A percentile compares a stretch with the other conserved stretches of the same genome.
Conservation (phyloP, 2,888 invertebrate species). For the Coelogynopora nodosa region DNA sequence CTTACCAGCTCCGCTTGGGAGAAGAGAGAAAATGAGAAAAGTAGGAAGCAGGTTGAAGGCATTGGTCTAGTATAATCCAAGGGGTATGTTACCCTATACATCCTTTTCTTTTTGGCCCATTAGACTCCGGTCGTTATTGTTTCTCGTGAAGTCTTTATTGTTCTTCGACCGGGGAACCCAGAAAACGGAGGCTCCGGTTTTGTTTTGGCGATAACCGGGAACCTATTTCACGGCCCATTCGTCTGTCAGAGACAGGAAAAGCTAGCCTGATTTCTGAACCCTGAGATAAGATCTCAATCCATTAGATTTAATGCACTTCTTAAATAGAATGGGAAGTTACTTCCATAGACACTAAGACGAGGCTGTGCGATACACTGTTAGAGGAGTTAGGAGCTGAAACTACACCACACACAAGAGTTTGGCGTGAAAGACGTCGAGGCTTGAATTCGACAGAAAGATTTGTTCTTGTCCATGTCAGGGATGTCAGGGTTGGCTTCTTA, state of each 20-base stretch:
- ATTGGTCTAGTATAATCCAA: background rate
- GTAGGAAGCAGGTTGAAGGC: background rate
- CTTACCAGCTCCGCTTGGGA: background rate
- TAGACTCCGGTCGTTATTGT: slow-evolving; percentile 1
- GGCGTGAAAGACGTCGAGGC: background rate
- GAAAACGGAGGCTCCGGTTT: slow-evolving; percentile 31
- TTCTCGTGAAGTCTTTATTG: slow-evolving; percentile 1
- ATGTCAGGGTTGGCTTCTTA: background rate
- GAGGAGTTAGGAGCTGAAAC: no score
- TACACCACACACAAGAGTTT: no score
- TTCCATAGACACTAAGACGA: background rate
- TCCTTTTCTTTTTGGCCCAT: background rate
- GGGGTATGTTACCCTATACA: background rate
- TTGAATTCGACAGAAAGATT: background rate
- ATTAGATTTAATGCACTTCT: slow-evolving; percentile 37
- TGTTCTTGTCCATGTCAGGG: background rate
- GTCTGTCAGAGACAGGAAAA: slow-evolving; percentile 33
- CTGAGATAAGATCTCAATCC: slow-evolving; percentile 21
- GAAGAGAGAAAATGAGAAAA: no score
- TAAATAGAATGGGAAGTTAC: slow-evolving; percentile 15
- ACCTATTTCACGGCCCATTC: background rate
- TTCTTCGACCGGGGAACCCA: background rate
- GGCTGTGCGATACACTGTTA: background rate
- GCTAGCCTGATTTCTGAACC: slow-evolving; percentile 6
- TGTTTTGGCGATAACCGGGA: slow-evolving; percentile 16